Evolutionary conservation across 2,888 invertebrate genomes (phyloP), one percentile per base, ranked within the genome.

Genomic region (Callyntrura sp.): DNA sequence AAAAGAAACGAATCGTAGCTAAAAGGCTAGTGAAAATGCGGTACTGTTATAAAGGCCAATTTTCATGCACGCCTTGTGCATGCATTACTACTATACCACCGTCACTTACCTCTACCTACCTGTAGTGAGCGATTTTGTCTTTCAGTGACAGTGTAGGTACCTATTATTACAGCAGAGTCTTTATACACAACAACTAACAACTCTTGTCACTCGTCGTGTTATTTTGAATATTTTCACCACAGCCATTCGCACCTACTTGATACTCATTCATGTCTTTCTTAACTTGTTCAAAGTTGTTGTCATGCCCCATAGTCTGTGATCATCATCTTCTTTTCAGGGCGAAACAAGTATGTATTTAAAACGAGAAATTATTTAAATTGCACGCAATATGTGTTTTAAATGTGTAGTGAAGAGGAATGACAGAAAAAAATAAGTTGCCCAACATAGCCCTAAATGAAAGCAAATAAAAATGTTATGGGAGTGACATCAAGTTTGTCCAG

Each of bases 401-500:
- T 78, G 78, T 55, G 78, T 28, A 8, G 51, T 55, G 55, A 78
- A 55, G 28, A 78, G 23, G 28, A 55, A 78, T 55, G 55, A 25
- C 70, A 43, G 11, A 65, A 45, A 48, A 20, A 73, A 73, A 73
- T 73, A 73, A 73, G 70, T 73, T 73, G 48, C 45, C 23, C 20
- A 45, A 78, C 55, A 23, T n/a, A 28, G n/a, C 23, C 78, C 12
- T 55, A 78, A 25, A 55, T 60, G 79, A 45, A 62, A 43, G 9
- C 14, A 76, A 76, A 86, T 0, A 62, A 65, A 45, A 6, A 20
- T 73, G 82, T 88, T 83, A 76, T 76, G 83, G 88, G 88, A 83
- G 88, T 88, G 88, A 88, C 83, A 76, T 82, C 83, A 82, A 88
- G 87, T 87, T 81, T 82, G 87, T 87, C 81, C 87, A 87, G 87